phyloP scores from a whole-genome alignment of 2,113 vertebrate genomes.

The Tetrao urogallus region DNA sequence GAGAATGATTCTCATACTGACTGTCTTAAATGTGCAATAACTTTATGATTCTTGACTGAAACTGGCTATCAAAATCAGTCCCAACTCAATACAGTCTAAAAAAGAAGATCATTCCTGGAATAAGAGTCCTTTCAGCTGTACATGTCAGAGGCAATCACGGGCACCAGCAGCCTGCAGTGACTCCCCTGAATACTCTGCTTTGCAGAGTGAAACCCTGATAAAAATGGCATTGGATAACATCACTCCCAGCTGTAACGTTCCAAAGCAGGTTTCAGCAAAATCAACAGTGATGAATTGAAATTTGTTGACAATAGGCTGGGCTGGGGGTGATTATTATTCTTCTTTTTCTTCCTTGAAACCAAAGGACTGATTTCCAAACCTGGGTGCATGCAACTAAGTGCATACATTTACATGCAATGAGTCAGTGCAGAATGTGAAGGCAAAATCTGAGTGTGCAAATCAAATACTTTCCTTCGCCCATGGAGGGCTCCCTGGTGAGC shows the following conservation, averaged over 20 bases:
- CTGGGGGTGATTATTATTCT: constrained; percentile 40
- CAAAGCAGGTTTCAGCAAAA: constrained; percentile 77
- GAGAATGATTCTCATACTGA: constrained; percentile 79
- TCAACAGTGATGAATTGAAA: constrained; percentile 80
- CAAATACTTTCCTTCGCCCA: neutral
- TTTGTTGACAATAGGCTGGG: constrained; percentile 49
- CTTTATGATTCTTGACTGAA: constrained; percentile 88
- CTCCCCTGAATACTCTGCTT: constrained; percentile 68
- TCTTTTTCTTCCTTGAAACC: constrained; percentile 58
- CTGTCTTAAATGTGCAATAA: constrained; percentile 86
- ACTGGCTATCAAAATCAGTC: constrained; percentile 88
- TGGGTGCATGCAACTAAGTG: neutral
- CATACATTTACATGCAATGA: constrained; percentile 46
- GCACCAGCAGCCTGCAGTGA: constrained; percentile 71
- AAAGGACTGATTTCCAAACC: constrained; percentile 58
- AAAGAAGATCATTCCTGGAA: constrained; percentile 79
- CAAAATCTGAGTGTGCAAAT: constrained; percentile 35
- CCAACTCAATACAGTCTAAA: constrained; percentile 81
- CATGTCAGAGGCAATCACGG: constrained; percentile 83
- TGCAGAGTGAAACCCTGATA: constrained; percentile 76
- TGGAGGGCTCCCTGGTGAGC: neutral
- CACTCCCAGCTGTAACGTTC: constrained; percentile 66
- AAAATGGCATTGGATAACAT: constrained; percentile 81
- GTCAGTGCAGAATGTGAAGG: neutral
- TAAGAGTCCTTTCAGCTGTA: constrained; percentile 76